Base-by-base conservation (phyloP, 2,888 invertebrate genomes). In the Eristalis intricaria region DNA sequence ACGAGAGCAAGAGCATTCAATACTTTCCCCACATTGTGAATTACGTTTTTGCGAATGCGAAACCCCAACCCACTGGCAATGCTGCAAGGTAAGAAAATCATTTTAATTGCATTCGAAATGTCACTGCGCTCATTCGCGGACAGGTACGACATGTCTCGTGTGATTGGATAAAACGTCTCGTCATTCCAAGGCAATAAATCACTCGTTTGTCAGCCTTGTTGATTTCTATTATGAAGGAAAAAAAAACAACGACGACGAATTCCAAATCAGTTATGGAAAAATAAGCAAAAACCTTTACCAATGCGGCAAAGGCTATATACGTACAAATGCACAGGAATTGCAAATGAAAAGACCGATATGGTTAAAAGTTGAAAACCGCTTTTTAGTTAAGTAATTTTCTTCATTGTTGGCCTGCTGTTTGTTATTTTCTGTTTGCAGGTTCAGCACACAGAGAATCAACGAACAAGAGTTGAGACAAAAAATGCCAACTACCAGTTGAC, bases 341-440 rank as follows among this genome's bases (percentile, higher is more conserved):
- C 84, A 80, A 87, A 87, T 84, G 79, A 23, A 79, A 68, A 60
- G 38, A 76, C 80, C 71, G 81, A 84, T 84, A 84, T 88, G 84
- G 88, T 65, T 84, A 88, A 84, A 74, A 88, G 75, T 61, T 80
- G 84, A 74, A 76, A 88, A 88, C 77, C 84, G 81, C 88, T 88
- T 84, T 79, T 69, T 50, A 50, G 50, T 58, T 71, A 79, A 76
- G 84, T 84, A 71, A 80, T 87, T 87, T 87, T 87, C 84, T 69
- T 74, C 71, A 69, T 61, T 56, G 50, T 19, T 76, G 73, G 32
- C 58, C 38, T 4, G 23, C 61, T 75, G 23, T 26, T 60, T 64
- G 11, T 50, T 73, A 15, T 82, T 74, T 78, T 86, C 68, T 86
- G 86, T 56, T 82, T 78, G 71, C 82, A 86, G 84, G 84, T 76